Evolutionary conservation across 2,797 vertebrate genomes (phyloP), one percentile per base, ranked within the genome.

Genomic region (Trichosurus vulpecula): DNA sequence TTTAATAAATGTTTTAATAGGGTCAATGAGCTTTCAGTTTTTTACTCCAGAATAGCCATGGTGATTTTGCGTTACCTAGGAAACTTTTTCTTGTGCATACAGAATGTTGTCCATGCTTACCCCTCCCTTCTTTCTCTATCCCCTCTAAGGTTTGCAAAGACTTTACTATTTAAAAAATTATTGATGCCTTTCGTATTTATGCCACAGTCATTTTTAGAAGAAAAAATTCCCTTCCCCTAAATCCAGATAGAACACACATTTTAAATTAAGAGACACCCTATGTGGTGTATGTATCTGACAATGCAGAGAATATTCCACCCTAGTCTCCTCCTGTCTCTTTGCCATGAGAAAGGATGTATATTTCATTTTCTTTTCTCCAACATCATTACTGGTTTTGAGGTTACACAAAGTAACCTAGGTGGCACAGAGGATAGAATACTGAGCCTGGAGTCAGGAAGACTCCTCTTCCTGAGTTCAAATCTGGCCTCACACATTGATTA

Each of bases 111-210:
- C 19, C 47, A n/a, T 22, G 3, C 41, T 47, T 87, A 58, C 91
- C 6, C 53, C 61, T 81, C 31, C 22, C 54, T 93, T 57, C 30
- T 56, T 47, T 95, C 25, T 96, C 90, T 22, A 93, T 55, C 55
- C n/a, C 52, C 52, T 66, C 61, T 53, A 74, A 54, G 54, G 91
- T 61, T 56, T 31, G 35, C 47, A 92, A 87, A 90, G 4, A 6
- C 0, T 92, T 74, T 89, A 66, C 66, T 87, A 25, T 53, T 55
- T 94, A 94, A 91, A 95, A 30, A 87, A 47, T 87, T 47, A 25
- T 4, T 81, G 74, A 87, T 87, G 19, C 22, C 66, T 27, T 87
- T 51, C 51, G 25, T 81, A 47, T 81, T 81, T 27, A n/a, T 66
- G 66, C 51, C 22, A 35, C 3, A 81, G 22, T 81, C 9, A 87